A percentile compares a stretch with the other conserved stretches of the same genome.
Conservation (phyloP, 2,113 vertebrate species). For the Phalacrocorax pelagicus region DNA sequence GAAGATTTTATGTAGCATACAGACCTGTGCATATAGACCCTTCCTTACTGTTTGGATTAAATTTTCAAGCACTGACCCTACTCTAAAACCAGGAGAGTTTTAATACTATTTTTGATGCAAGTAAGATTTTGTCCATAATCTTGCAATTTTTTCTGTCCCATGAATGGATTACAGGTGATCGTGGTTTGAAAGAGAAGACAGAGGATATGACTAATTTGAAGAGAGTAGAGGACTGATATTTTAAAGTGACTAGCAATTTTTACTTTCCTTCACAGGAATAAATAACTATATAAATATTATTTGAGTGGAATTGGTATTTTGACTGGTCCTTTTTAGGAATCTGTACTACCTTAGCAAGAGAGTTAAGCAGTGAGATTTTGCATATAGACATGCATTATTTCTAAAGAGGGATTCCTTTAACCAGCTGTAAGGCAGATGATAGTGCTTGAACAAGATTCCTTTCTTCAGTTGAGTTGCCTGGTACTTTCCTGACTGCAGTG, state of each 20-base stretch:
- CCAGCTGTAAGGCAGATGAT: background rate
- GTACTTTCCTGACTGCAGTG: background rate
- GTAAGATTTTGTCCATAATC: background rate
- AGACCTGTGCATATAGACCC: background rate
- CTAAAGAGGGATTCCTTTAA: background rate
- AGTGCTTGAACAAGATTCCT: background rate
- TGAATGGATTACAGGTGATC: background rate
- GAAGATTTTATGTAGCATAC: background rate
- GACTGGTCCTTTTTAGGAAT: background rate
- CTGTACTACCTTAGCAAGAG: background rate
- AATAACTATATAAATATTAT: background rate
- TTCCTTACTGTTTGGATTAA: background rate
- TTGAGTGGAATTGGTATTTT: background rate
- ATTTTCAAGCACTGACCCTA: background rate
- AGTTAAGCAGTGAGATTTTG: background rate
- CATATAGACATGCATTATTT: background rate
- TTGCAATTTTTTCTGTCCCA: background rate
- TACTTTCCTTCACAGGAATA: background rate
- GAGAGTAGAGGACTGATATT: background rate
- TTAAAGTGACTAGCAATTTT: background rate
- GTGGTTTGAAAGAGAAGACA: background rate
- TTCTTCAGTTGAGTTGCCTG: background rate
- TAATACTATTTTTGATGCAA: background rate
- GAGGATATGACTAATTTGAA: background rate
- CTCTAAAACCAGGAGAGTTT: background rate